Percentiles rank a stretch among this genome's conserved stretches.
phyloP scores from a whole-genome alignment of 2,888 invertebrate genomes.

The Callyntrura sp. region DNA sequence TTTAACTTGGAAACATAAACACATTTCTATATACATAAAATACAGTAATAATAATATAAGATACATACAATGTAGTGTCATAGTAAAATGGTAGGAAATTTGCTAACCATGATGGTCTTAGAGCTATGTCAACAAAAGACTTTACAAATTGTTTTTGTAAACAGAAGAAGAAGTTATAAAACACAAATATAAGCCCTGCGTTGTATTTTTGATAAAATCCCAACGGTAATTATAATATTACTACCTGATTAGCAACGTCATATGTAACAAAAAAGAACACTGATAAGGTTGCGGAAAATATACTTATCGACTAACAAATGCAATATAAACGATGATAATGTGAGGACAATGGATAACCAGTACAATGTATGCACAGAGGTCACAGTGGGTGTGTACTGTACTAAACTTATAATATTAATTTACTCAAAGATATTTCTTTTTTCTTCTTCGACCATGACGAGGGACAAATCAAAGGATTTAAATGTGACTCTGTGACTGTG shows the following conservation, averaged over 20 bases:
- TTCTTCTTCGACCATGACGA: slow-evolving; percentile 15
- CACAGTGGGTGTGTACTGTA: too few relatives aligned
- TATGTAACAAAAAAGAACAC: slow-evolving; percentile 45
- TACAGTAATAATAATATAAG: neutral
- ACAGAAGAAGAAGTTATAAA: neutral
- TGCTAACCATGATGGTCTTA: too few relatives aligned
- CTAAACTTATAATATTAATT: neutral
- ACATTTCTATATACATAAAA: neutral
- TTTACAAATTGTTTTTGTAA: neutral
- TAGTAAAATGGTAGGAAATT: too few relatives aligned
- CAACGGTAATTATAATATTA: too few relatives aligned
- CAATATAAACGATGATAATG: neutral
- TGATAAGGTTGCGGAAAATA: slow-evolving; percentile 48
- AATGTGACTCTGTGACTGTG: neutral
- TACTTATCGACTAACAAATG: neutral
- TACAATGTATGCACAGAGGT: too few relatives aligned
- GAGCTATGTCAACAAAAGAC: too few relatives aligned
- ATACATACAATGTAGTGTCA: too few relatives aligned
- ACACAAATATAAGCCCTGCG: neutral
- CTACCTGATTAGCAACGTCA: neutral
- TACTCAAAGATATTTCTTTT: slow-evolving; percentile 42
- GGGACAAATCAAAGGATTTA: slow-evolving; percentile 15
- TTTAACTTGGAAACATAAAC: neutral
- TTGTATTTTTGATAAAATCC: too few relatives aligned
- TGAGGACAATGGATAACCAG: too few relatives aligned